Evolutionary conservation across 2,113 vertebrate species (phyloP).

Genomic region (Caloenas nicobarica): DNA sequence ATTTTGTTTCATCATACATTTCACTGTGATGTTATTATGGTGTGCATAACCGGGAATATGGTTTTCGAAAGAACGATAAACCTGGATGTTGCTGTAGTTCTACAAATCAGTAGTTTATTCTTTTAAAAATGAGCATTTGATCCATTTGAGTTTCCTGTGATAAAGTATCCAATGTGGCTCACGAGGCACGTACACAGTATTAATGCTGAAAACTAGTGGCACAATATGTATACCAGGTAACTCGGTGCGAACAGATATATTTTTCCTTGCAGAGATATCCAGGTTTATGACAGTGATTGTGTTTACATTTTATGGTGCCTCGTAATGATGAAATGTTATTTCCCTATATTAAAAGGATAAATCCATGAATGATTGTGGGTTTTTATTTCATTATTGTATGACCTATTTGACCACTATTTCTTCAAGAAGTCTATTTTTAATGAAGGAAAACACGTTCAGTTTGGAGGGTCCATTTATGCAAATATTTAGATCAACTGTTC

Average conservation of each 20-base stretch:
- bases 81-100: slow-evolving; percentile 80
- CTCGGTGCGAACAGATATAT: slow-evolving; percentile 59
- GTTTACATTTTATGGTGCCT: slow-evolving; percentile 99
- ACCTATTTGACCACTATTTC: neutral
- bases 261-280: slow-evolving; percentile 77
- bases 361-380: slow-evolving; percentile 72
- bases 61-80: slow-evolving; percentile 84
- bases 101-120: slow-evolving; percentile 55
- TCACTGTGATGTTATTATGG: slow-evolving; percentile 87
- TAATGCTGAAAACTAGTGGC: slow-evolving; percentile 33
- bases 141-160: slow-evolving; percentile 36
- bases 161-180: slow-evolving; percentile 21
- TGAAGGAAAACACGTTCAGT: neutral
- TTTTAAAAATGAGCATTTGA: slow-evolving; percentile 58
- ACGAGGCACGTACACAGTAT: slow-evolving; percentile 49
- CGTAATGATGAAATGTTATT: slow-evolving; percentile 88
- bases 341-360: slow-evolving; percentile 90
- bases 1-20: slow-evolving; percentile 77
- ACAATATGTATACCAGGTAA: slow-evolving; percentile 68
- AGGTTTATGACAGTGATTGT: slow-evolving; percentile 90
- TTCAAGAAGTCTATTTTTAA: slow-evolving; percentile 14
- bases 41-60: slow-evolving; percentile 84
- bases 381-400: slow-evolving; percentile 63
- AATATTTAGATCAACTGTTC: neutral
- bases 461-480: slow-evolving; percentile 9